These are phyloP conservation scores for Aphaenogaster floridana DNA, from an alignment of 1,140 invertebrate species.

Conservation along the genomic window DNA sequence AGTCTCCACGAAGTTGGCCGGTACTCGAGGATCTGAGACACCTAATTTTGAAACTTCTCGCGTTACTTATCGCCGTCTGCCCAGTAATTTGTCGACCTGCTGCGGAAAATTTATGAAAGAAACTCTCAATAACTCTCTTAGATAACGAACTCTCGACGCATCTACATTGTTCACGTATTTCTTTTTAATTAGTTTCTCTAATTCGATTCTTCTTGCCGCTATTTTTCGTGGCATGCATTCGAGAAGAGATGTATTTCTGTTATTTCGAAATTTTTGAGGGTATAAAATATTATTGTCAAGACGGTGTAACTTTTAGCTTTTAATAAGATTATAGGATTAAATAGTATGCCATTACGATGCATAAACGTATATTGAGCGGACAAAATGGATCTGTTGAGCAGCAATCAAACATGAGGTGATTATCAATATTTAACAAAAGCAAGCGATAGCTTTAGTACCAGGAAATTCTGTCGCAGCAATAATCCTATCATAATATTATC, in stretches of 20 bases:
- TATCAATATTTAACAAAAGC: constrained; percentile 35
- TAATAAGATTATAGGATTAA: constrained; percentile 3
- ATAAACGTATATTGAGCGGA: neutral
- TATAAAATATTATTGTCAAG: neutral
- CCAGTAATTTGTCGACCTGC: constrained; percentile 56
- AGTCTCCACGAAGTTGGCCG: constrained; percentile 45
- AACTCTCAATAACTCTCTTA: constrained; percentile 20
- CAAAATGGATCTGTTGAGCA: constrained; percentile 2
- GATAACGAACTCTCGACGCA: constrained; percentile 39
- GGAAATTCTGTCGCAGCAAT: constrained; percentile 10
- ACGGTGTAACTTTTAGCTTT: neutral
- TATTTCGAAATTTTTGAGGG: neutral
- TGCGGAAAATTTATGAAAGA: constrained; percentile 58
- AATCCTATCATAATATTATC: constrained; percentile 50
- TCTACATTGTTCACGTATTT: constrained; percentile 9
- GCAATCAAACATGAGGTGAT: constrained; percentile 17
- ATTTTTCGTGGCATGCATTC: neutral
- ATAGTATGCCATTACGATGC: neutral
- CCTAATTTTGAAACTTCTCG: constrained; percentile 57
- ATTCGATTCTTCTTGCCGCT: neutral
- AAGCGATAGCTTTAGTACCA: neutral
- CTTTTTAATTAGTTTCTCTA: constrained; percentile 38
- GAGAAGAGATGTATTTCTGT: neutral
- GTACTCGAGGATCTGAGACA: constrained; percentile 39
- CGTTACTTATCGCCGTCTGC: constrained; percentile 46